Evolutionary conservation across 2,888 invertebrate genomes (phyloP).

Genomic region (Agrotis exclamationis): DNA sequence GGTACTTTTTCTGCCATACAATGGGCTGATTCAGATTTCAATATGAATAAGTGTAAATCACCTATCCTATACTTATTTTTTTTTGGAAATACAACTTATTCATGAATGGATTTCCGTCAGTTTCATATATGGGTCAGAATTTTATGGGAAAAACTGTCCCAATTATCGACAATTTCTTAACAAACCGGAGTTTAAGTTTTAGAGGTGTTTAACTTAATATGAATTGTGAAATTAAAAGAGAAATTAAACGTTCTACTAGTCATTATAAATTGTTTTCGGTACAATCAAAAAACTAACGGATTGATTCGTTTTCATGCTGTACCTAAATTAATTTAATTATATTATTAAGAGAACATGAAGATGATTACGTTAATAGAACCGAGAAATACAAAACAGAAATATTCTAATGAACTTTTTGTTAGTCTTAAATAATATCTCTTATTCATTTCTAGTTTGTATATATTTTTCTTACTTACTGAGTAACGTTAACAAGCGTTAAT

Average conservation of each 20-base stretch:
- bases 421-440: conserved; percentile 5
- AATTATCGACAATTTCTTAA: background rate
- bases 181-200: background rate
- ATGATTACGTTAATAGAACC: conserved; percentile 13
- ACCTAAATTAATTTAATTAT: no score
- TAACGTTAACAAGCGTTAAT: background rate
- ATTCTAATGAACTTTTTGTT: conserved; percentile 10
- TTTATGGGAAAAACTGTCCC: background rate
- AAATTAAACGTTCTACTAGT: background rate
- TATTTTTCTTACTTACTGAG: conserved; percentile 7
- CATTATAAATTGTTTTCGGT: background rate
- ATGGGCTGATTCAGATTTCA: background rate
- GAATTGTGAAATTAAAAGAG: background rate
- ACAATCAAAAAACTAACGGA: background rate
- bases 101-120: background rate
- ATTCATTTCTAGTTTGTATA: conserved; percentile 4
- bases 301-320: background rate
- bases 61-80: background rate
- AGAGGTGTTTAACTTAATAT: background rate
- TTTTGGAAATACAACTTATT: background rate
- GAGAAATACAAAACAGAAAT: background rate
- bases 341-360: background rate
- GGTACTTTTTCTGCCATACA: background rate
- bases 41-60: background rate
- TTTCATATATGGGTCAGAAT: background rate